phyloP scores from a whole-genome alignment of 2,797 vertebrate genomes.

The Loriculus beryllinus region DNA sequence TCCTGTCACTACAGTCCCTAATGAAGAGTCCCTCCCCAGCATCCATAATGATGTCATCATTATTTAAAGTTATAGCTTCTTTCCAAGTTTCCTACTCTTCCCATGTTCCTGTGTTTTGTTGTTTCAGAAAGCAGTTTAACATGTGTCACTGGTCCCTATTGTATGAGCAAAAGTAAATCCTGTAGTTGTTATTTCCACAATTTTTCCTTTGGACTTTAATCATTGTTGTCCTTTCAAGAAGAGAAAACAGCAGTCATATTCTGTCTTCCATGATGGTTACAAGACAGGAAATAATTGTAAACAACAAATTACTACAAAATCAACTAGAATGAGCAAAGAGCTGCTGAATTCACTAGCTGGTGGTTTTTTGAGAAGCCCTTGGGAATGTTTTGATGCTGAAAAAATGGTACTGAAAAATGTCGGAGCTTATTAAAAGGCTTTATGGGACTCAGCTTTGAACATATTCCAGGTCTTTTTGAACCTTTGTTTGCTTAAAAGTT shows the following conservation, averaged over 20 bases:
- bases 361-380: background rate
- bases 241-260: background rate
- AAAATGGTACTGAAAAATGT: background rate
- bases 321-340: background rate
- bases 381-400: background rate
- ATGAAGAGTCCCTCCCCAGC: no score
- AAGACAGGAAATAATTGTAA: background rate
- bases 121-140: background rate
- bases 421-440: background rate
- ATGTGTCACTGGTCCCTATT: background rate
- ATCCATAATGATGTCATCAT: background rate
- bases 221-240: background rate
- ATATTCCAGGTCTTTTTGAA: background rate
- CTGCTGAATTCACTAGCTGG: background rate
- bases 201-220: background rate
- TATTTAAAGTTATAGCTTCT: background rate
- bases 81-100: background rate
- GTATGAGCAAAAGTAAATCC: background rate
- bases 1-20: no score
- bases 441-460: background rate
- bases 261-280: background rate
- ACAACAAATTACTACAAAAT: background rate
- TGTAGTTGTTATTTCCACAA: background rate
- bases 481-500: background rate
- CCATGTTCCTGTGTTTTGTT: background rate